Evolutionary conservation across 1,140 invertebrate species (phyloP).

Genomic region (Metopolophium dirhodum): DNA sequence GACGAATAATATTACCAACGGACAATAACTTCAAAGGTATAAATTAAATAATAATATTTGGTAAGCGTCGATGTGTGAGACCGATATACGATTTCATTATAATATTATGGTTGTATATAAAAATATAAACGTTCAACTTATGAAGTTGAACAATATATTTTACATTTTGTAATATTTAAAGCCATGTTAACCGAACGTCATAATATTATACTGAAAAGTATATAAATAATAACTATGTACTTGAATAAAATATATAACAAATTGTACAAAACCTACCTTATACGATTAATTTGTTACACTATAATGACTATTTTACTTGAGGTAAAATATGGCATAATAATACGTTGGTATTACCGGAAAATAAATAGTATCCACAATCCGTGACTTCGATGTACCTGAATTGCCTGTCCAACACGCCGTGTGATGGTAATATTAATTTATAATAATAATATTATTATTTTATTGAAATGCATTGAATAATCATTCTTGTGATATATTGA

Average conservation of each 20-base stretch:
- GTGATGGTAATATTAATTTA: not conserved
- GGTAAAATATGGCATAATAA: not conserved
- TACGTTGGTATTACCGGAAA: not conserved
- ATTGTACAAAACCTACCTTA: no score
- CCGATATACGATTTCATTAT: not conserved
- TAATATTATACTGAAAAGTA: not conserved
- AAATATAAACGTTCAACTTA: not conserved
- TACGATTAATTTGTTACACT: no score
- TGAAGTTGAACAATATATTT: not conserved
- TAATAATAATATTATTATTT: not conserved
- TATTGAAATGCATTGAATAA: not conserved
- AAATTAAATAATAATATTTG: not conserved
- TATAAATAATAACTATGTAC: not conserved
- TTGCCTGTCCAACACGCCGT: not conserved
- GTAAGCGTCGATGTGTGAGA: not conserved
- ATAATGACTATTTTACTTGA: not conserved
- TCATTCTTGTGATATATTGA: not conserved
- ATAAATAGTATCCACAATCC: not conserved
- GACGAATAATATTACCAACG: not conserved
- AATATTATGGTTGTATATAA: not conserved
- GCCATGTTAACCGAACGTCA: not conserved
- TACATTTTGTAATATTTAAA: not conserved
- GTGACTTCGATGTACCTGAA: not conserved
- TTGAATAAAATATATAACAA: not conserved
- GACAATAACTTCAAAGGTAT: not conserved